Percentiles rank a stretch among this genome's conserved stretches.
Evolutionary conservation across 2,113 vertebrate genomes (phyloP).

Genomic region (Rhinolophus sinicus): DNA sequence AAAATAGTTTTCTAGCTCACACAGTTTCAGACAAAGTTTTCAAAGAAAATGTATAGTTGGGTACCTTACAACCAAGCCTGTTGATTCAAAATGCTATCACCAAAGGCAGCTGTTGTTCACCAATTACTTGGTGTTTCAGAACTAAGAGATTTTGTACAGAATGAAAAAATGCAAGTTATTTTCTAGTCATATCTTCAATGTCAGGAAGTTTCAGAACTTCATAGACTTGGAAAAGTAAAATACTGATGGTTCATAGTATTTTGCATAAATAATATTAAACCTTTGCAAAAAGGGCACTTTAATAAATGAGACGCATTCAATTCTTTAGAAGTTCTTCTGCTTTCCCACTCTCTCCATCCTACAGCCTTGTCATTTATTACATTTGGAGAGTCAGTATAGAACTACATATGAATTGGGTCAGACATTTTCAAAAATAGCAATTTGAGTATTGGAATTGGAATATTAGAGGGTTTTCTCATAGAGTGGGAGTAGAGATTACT

Average conservation of each 20-base stretch:
- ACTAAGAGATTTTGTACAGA: constrained; percentile 22
- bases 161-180: neutral
- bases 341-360: neutral
- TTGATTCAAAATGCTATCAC: constrained; percentile 8
- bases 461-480: neutral
- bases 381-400: neutral
- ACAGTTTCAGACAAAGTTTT: constrained; percentile 36
- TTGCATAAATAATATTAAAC: neutral
- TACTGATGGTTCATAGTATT: neutral
- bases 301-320: neutral
- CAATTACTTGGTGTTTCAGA: constrained; percentile 41
- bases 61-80: neutral
- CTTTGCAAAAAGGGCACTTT: neutral
- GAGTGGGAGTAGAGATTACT: neutral
- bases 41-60: constrained; percentile 41
- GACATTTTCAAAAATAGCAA: neutral
- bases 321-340: neutral
- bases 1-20: neutral
- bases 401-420: neutral
- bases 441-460: neutral
- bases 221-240: neutral
- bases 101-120: constrained; percentile 61
- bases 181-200: neutral
- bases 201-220: constrained; percentile 38
- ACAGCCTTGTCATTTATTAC: neutral